Conservation (phyloP, 2,888 invertebrate genomes). For the Spatulosminthurus flaviceps region DNA sequence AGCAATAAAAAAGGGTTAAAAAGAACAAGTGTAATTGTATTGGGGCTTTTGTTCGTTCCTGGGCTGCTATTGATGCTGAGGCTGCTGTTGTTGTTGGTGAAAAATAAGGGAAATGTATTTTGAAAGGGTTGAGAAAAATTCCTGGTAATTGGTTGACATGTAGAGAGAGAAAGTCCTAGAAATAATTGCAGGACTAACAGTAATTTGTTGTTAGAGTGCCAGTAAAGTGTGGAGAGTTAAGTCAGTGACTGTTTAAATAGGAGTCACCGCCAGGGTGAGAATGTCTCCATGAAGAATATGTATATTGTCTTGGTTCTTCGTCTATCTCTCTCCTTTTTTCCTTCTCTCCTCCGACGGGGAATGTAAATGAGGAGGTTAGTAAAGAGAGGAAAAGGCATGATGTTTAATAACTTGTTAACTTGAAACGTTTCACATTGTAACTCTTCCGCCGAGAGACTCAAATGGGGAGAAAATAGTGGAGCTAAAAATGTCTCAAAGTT, state of each 20-base stretch:
- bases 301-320: too few relatives aligned
- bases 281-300: neutral
- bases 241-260: too few relatives aligned
- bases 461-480: conserved; percentile 14
- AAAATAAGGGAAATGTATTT: too few relatives aligned
- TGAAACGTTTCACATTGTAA: conserved; percentile 18
- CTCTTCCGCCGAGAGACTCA: neutral
- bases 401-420: conserved; percentile 18
- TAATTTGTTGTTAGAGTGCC: neutral
- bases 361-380: conserved; percentile 7
- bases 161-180: neutral
- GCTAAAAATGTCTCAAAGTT: neutral
- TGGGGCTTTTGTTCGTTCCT: too few relatives aligned
- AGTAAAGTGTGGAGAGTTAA: too few relatives aligned
- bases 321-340: too few relatives aligned
- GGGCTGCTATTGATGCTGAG: too few relatives aligned
- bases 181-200: neutral
- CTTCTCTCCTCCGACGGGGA: neutral
- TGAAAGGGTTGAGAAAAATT: too few relatives aligned
- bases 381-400: neutral
- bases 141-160: neutral
- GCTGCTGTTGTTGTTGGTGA: too few relatives aligned
- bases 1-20: too few relatives aligned
- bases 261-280: neutral
- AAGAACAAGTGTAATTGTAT: too few relatives aligned